Conservation (phyloP, 2,113 vertebrate genomes). For the Cricetomys ansorgei region DNA sequence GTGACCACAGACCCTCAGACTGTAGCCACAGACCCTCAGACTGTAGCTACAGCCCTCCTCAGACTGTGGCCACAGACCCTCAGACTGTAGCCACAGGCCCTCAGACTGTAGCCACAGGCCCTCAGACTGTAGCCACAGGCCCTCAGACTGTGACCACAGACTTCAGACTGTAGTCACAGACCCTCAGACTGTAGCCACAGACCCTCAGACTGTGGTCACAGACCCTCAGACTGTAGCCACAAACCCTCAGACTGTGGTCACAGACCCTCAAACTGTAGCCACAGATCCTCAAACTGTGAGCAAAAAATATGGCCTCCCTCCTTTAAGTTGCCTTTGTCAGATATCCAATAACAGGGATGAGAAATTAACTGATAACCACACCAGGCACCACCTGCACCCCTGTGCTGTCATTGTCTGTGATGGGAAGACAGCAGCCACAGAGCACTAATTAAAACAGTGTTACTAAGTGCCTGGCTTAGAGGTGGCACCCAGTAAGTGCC, state of each 20-base stretch:
- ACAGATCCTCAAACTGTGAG: neutral
- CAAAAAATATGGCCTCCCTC: neutral
- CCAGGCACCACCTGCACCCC: neutral
- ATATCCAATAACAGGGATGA: neutral
- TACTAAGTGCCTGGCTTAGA: neutral
- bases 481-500: rapidly evolving
- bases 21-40: neutral
- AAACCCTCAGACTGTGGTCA: neutral
- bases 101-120: too few species aligned
- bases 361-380: too few species aligned
- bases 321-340: neutral
- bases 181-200: too few species aligned
- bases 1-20: neutral
- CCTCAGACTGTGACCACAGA: too few species aligned
- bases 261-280: neutral
- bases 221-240: too few species aligned
- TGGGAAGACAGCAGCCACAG: neutral
- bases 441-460: rapidly evolving
- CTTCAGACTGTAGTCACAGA: too few species aligned
- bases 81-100: neutral
- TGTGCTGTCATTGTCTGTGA: neutral
- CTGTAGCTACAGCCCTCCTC: too few species aligned
- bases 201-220: neutral
- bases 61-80: too few species aligned
- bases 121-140: too few species aligned